phyloP scores from a whole-genome alignment of 2,888 invertebrate species.

The Biston stratarius region DNA sequence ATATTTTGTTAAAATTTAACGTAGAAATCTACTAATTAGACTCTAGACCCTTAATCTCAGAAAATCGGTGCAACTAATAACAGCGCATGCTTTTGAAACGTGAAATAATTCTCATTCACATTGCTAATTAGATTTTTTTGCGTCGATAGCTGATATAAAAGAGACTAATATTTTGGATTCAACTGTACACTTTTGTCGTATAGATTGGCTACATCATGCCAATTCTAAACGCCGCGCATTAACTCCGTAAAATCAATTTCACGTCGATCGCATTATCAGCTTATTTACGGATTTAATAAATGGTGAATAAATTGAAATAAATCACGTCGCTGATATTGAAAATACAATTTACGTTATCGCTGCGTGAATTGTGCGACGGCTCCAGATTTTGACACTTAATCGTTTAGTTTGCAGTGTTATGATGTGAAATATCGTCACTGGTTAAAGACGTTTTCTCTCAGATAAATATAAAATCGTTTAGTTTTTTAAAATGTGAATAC shows the following conservation, averaged over 20 bases:
- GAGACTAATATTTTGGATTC: neutral
- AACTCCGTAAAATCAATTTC: constrained; percentile 53
- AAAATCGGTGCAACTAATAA: too few relatives aligned
- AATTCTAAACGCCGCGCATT: constrained; percentile 44
- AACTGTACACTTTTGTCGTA: constrained; percentile 15
- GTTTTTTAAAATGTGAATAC: too few relatives aligned
- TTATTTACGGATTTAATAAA: constrained; percentile 46
- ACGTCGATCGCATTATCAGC: constrained; percentile 46
- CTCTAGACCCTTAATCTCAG: too few relatives aligned
- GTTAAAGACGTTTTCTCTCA: too few relatives aligned
- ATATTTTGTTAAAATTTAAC: too few relatives aligned
- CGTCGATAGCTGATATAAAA: too few relatives aligned
- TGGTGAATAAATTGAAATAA: constrained; percentile 26
- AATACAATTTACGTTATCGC: constrained; percentile 3
- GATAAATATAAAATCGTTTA: too few relatives aligned
- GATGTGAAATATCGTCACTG: neutral
- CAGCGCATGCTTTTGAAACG: too few relatives aligned
- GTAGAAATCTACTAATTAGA: too few relatives aligned
- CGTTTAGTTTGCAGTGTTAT: neutral
- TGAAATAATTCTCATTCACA: too few relatives aligned
- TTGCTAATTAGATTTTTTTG: too few relatives aligned
- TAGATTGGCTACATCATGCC: constrained; percentile 22
- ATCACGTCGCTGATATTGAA: constrained; percentile 13
- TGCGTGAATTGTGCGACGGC: neutral
- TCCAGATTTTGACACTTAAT: neutral